Evolutionary conservation across 1,140 invertebrate genomes (phyloP), one percentile per base, ranked within the genome.

Genomic region (Campoletis sonorensis): DNA sequence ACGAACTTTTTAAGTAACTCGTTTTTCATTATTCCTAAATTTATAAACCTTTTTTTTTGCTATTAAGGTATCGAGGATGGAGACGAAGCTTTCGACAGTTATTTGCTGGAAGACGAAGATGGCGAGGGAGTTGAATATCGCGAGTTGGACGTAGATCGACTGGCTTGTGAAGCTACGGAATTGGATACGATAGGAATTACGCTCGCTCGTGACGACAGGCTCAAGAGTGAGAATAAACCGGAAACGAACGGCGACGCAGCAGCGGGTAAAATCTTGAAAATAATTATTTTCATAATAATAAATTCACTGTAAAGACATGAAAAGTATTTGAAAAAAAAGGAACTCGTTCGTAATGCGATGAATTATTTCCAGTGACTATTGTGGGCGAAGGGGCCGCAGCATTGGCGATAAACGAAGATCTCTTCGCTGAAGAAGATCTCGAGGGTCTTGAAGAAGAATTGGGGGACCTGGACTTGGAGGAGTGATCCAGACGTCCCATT

Each of bases 391-490:
- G 93, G 80, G 93, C 93, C 80, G 93, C 94, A 27, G 95, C 95
- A 33, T 88, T 92, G 84, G 96, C 97, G 40, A 99, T 99, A 82
- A 98, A 99, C 92, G 98, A 99, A 92, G 97, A 98, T 90, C 94
- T 99, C 5, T 99, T 99, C 93, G 94, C 95, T 49, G 97, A 97
- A 84, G 97, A 97, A 88, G 97, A 98, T 87, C 90, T 96, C 61
- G 96, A 96, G 85, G 94, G 93, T 79, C 90, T 98, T 77, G 97
- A 98, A 87, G 96, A 98, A 86, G 97, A 98, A 92, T 90, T 98
- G 84, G 94, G 96, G 86, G 94, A 95, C 87, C 89, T 96, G 84
- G 94, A 95, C 88, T 88, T 95, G 81, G 94, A 95, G 87, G 93
- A 94, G 88, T 95, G 92, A 91, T 88, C 85, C 82, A 89, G 85